Percentiles rank a stretch among this genome's conserved stretches.
Evolutionary conservation across 2,113 vertebrate species (phyloP).

Genomic region (Zapornia atra): DNA sequence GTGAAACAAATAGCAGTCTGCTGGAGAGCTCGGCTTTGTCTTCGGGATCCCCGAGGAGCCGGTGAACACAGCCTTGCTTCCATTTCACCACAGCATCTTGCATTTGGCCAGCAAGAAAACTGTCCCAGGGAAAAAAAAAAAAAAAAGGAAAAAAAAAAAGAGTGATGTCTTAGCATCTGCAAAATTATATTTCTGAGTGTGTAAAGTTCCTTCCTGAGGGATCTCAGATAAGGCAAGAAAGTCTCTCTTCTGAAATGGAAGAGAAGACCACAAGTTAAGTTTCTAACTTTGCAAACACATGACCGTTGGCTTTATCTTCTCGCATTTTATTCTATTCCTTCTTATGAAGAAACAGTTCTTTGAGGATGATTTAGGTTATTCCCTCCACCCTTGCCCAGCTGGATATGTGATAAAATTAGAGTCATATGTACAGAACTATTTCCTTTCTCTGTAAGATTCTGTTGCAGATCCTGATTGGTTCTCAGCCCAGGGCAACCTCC

Average conservation of each 20-base stretch:
- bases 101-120: not conserved
- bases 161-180: not conserved
- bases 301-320: not conserved
- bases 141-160: no score
- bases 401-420: constrained; percentile 29
- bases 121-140: not conserved
- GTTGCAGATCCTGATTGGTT: not conserved
- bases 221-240: not conserved
- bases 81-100: not conserved
- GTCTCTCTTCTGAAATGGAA: not conserved
- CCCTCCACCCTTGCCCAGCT: not conserved
- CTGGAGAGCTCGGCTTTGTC: not conserved
- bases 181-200: not conserved
- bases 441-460: not conserved
- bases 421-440: not conserved
- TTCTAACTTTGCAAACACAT: not conserved
- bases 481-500: not conserved
- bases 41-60: not conserved
- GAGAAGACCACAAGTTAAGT: not conserved
- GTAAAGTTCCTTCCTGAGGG: not conserved
- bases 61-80: not conserved
- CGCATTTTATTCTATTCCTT: not conserved
- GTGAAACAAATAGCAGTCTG: not conserved
- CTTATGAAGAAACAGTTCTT: not conserved
- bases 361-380: not conserved